Evolutionary conservation across 2,797 vertebrate species (phyloP).

Genomic region (Sebastes ruberrimus): DNA sequence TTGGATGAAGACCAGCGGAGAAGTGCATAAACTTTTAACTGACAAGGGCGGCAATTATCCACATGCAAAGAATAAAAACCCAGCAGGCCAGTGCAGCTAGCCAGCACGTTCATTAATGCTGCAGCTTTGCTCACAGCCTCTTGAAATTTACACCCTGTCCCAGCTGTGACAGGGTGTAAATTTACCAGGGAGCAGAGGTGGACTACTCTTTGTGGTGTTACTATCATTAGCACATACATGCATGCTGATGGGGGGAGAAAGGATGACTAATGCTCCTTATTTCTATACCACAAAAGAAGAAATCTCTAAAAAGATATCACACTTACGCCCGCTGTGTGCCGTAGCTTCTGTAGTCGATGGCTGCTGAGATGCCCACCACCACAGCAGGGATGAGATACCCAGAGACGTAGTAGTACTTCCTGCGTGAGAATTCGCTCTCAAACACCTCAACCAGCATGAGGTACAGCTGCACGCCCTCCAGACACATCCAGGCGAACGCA

Average conservation of each 20-base stretch:
- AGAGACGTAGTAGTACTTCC: constrained; percentile 96
- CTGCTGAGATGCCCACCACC: constrained; percentile 95
- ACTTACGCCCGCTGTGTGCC: constrained; percentile 96
- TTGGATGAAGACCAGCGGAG: constrained; percentile 60
- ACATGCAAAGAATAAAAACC: constrained; percentile 63
- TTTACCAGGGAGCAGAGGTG: constrained; percentile 60
- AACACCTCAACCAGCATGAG: constrained; percentile 99
- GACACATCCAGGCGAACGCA: constrained; percentile 97
- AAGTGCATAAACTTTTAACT: constrained; percentile 69
- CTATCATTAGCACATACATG: constrained; percentile 65
- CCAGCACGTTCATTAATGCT: constrained; percentile 67
- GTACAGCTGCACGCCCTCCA: constrained; percentile 98
- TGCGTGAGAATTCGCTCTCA: constrained; percentile 97
- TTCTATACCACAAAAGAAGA: constrained; percentile 8
- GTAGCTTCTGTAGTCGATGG: constrained; percentile 97
- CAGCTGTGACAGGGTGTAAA: constrained; percentile 68
- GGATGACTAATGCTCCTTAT: neutral
- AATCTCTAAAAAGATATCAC: constrained; percentile 16
- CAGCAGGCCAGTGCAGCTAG: constrained; percentile 51
- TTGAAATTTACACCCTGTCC: constrained; percentile 6
- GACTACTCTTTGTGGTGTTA: constrained; percentile 59
- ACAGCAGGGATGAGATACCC: constrained; percentile 96
- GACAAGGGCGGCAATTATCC: constrained; percentile 76
- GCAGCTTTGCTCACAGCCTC: constrained; percentile 47
- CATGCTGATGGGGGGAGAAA: constrained; percentile 14